Base-by-base conservation (phyloP, 1,140 invertebrate genomes). In the Cydia splendana region DNA sequence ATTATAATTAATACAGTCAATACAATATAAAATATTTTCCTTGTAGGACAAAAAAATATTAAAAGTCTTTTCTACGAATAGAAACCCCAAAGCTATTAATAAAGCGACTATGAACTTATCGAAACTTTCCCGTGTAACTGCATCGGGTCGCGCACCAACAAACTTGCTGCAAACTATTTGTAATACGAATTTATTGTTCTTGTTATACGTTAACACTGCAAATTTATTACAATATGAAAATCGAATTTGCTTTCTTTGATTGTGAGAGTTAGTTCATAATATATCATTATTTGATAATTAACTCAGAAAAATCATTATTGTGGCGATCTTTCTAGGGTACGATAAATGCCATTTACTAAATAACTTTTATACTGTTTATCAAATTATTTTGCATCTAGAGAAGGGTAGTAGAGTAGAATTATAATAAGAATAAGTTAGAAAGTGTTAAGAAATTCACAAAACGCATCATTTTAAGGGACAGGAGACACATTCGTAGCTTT, bases 161-260 rank as follows among this genome's bases (percentile, higher is more conserved):
- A 91, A 91, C 89, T 90, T 90, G 65, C 90, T 84, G 80, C 81
- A 79, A 91, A 92, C 89, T 92, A 91, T 92, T 88, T 88, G 85
- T 88, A 88, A 90, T 89, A 87, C 87, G 81, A 89, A 90, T 89
- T 90, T 91, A 86, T 84, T 78, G 78, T 79, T 81, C 75, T 84
- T 79, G 78, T 79, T 81, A 75, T 53, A 76, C 80, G 83, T 85
- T 85, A 84, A 85, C 83, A 84, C 81, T 78, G 30, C 0, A 18
- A 71, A 71, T 71, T 71, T 71, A 71, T 71, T 71, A 38, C 67
- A n/a, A 0, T 18, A 71, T 71, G 38, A n/a, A 38, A 42, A 71
- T 71, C 67, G 34, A 71, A 71, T 71, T 71, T 38, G 15, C 2
- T 71, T 71, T 71, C 67, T 38, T 71, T 38, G n/a, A 71, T 71